phyloP scores from a whole-genome alignment of 2,888 invertebrate genomes.

The Cheilosia vernalis region DNA sequence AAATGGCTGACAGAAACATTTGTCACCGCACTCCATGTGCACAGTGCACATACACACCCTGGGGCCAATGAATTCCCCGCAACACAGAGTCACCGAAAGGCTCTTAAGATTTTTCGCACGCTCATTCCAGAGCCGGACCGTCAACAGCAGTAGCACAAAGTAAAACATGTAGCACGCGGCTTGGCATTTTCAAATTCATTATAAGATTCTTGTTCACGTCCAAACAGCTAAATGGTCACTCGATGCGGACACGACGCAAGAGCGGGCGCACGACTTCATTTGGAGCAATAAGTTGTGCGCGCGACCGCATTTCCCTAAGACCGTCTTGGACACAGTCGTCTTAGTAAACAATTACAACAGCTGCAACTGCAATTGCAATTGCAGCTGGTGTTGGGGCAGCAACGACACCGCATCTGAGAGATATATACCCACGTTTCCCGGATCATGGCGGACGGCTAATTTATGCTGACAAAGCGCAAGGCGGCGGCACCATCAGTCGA shows the following conservation, averaged over 20 bases:
- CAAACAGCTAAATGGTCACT: constrained; percentile 50
- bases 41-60: too few relatives aligned
- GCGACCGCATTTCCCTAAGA: constrained; percentile 59
- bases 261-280: constrained; percentile 62
- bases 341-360: constrained; percentile 65
- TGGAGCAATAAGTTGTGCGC: constrained; percentile 57
- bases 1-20: constrained; percentile 69
- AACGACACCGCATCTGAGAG: constrained; percentile 27
- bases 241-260: constrained; percentile 12
- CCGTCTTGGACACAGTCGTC: constrained; percentile 33
- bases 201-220: constrained; percentile 61
- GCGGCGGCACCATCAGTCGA: constrained; percentile 9
- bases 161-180: constrained; percentile 69
- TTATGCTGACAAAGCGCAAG: constrained; percentile 60
- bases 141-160: constrained; percentile 42
- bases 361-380: constrained; percentile 50
- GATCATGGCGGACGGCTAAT: constrained; percentile 61
- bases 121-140: constrained; percentile 51
- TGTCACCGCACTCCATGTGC: constrained; percentile 62
- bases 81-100: constrained; percentile 23
- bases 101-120: constrained; percentile 73
- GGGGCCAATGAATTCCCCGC: constrained; percentile 41
- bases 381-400: constrained; percentile 50
- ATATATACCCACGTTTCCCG: constrained; percentile 35
- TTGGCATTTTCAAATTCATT: constrained; percentile 70